Conservation (phyloP, 2,888 invertebrate species). For the Phlogophora meticulosa region DNA sequence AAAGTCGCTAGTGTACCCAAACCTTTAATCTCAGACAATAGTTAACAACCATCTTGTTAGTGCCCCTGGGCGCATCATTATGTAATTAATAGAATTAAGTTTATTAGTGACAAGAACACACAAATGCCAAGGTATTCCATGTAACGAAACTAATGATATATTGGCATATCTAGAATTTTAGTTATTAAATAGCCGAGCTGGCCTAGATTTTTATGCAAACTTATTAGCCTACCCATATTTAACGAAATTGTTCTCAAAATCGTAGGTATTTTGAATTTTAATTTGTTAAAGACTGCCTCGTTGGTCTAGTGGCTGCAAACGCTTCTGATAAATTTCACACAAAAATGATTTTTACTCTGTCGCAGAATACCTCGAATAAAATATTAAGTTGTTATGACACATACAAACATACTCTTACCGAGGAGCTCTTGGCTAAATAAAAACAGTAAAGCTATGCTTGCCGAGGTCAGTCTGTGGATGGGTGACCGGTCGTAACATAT, state of each 20-base stretch:
- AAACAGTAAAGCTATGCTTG: too few relatives aligned
- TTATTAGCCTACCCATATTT: neutral
- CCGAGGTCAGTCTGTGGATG: too few relatives aligned
- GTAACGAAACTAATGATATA: conserved; percentile 34
- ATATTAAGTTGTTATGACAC: too few relatives aligned
- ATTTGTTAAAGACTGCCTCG: neutral
- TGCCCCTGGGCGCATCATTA: conserved; percentile 33
- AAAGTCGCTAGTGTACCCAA: neutral
- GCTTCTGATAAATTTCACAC: too few relatives aligned
- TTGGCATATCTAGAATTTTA: conserved; percentile 11
- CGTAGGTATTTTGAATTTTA: neutral
- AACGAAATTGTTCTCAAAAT: neutral
- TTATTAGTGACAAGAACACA: conserved; percentile 25
- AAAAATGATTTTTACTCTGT: too few relatives aligned
- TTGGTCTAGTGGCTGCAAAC: too few relatives aligned
- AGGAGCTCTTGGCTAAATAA: too few relatives aligned
- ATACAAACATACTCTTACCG: too few relatives aligned
- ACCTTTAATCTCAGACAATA: conserved; percentile 22
- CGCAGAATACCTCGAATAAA: too few relatives aligned
- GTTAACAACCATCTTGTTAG: conserved; percentile 18
- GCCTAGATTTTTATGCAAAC: conserved; percentile 32
- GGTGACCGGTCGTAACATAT: too few relatives aligned
- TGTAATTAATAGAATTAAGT: conserved; percentile 38
- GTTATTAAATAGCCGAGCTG: conserved; percentile 21
- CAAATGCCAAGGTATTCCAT: conserved; percentile 52